Base-by-base conservation (phyloP, 2,113 vertebrate species). In the Crotalus viridis region DNA sequence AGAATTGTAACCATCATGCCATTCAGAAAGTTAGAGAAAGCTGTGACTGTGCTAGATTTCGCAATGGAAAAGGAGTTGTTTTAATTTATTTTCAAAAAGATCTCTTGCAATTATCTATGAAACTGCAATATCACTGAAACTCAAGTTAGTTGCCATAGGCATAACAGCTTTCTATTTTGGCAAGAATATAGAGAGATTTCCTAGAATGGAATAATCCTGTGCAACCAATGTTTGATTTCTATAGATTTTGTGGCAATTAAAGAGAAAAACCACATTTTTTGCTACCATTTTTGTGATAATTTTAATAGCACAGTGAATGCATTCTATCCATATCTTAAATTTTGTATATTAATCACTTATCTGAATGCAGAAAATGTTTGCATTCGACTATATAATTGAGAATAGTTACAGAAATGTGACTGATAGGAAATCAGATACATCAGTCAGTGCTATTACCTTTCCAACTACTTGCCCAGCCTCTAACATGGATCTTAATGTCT, bases 1-100 rank as follows among this genome's bases (percentile, higher is more conserved):
- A 85, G 87, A 64, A 90, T 28, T 52, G 43, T 93, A 94, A 26
- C 94, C 26, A 8, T 69, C 87, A 56, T 59, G 94, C 26, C 22
- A 95, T 97, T 97, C 95, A 86, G 8, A 95, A 89, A 91, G 92
- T 97, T 92, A 59, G 81, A 95, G 85, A 88, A 96, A 94, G 91
- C 90, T 64, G 43, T 51, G 93, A 91, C 56, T 91, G 92, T 26
- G 93, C 94, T 95, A 94, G 87, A 93, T 96, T 97, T 96, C 61
- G 93, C 92, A 95, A 95, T 95, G 94, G 92, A 93, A 57, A 85
- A 74, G 94, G 91, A 64, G 93, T 81, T 90, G 93, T 64, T 95
- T 85, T 88, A 86, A 92, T 96, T 81, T 43, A 9, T 81, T 81
- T 81, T 81, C 22, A 96, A 95, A 94, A 91, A 10, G 91, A 46